A percentile compares a stretch with the other conserved stretches of the same genome.
phyloP scores from a whole-genome alignment of 2,888 invertebrate species.

The Candidula unifasciata region DNA sequence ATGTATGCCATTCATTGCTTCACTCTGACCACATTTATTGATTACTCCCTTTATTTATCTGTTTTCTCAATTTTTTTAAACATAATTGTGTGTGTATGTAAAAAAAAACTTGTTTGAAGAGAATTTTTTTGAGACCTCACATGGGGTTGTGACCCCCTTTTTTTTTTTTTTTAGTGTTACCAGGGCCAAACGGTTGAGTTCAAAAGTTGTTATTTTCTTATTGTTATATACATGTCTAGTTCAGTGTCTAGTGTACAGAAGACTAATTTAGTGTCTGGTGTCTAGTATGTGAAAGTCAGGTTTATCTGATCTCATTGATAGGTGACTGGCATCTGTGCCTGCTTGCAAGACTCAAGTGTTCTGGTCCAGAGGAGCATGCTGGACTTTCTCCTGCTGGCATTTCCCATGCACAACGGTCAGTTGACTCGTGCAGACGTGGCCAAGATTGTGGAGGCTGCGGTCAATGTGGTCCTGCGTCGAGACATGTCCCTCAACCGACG shows the following conservation, averaged over 20 bases:
- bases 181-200: too few species aligned
- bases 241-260: background rate
- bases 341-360: conserved; percentile 88
- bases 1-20: too few species aligned
- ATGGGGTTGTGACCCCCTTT: too few species aligned
- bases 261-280: background rate
- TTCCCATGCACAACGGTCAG: conserved; percentile 90
- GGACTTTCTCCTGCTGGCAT: conserved; percentile 88
- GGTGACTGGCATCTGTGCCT: conserved; percentile 87
- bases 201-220: too few species aligned
- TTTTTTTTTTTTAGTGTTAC: too few species aligned
- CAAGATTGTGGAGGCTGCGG: conserved; percentile 84
- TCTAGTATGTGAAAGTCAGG: background rate
- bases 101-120: too few species aligned
- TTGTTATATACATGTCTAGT: too few species aligned
- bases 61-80: too few species aligned
- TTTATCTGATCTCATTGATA: conserved; percentile 68
- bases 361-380: conserved; percentile 91
- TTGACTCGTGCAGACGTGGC: conserved; percentile 83
- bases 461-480: conserved; percentile 85
- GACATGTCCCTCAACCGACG: conserved; percentile 94
- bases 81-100: too few species aligned
- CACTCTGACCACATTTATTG: too few species aligned
- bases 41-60: too few species aligned
- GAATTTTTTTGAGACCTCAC: too few species aligned